Evolutionary conservation across 1,140 invertebrate genomes (phyloP), one percentile per base, ranked within the genome.

Genomic region (Cydia pomonella): DNA sequence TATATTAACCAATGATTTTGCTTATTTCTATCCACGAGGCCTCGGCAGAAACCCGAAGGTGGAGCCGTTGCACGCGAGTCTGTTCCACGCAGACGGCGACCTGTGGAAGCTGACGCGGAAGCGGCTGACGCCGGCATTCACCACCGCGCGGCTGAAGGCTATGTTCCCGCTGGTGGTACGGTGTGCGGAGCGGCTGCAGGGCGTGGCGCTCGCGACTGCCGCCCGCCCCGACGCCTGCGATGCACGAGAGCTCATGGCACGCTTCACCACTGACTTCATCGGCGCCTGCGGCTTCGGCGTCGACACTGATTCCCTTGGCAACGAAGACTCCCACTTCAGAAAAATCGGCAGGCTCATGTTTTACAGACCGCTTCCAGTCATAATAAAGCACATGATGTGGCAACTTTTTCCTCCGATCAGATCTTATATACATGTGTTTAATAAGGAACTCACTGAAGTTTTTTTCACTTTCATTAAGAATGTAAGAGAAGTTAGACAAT

Each of bases 81-180:
- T 94, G 6, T 92, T 94, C 38, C 85, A 91, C 38, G 66, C 83
- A 1, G 83, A 86, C 2, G 93, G 93, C 3, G 91, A 93, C 44
- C 78, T 83, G 10, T 96, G 95, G 95, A 94, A 94, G 83, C 82
- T 93, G 16, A 79, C 95, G 9, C 83, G 95, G 47, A 82, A 89
- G n/a, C 94, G 94, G 62, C 80, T 95, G 53, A 94, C 94, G 13
- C 94, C 94, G 1, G 94, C 94, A 0, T 95, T 95, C 81, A 94
- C 94, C 1, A 86, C 93, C 0, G 91, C 91, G n/a, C 95, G 95
- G 83, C 88, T 96, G 64, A 94, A 93, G 81, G 85, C 84, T n/a
- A 95, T 95, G 93, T 93, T 93, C 77, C 87, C 92, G 0, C 75
- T 93, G 1, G 88, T 95, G 75, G 50, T 86, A 1, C 72, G 86